Percentiles rank a stretch among this genome's conserved stretches.
These are phyloP conservation scores for Erebia aethiops DNA, from an alignment of 2,888 invertebrate species.

Conservation along the genomic window DNA sequence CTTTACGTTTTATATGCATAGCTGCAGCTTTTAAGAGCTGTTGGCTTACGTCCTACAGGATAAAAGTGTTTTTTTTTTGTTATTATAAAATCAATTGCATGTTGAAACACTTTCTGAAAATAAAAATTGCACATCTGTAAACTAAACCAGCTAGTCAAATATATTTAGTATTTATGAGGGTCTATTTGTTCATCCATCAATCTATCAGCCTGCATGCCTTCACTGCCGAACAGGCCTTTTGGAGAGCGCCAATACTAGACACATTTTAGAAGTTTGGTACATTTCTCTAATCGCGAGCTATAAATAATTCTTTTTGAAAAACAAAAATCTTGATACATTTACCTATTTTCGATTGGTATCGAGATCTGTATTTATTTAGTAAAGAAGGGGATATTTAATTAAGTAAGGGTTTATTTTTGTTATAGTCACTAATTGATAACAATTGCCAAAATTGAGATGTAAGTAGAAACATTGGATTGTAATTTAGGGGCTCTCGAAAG, in stretches of 20 bases:
- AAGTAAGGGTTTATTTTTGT: not conserved
- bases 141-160: too few relatives aligned
- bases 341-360: too few relatives aligned
- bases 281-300: too few relatives aligned
- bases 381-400: not conserved
- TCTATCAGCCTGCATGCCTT: too few relatives aligned
- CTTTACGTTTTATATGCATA: conserved; percentile 9
- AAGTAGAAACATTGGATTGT: conserved; percentile 37
- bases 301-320: too few relatives aligned
- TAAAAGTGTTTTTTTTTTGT: not conserved
- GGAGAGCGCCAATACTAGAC: too few relatives aligned
- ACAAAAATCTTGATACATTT: too few relatives aligned
- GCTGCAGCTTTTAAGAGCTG: conserved; percentile 4
- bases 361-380: not conserved
- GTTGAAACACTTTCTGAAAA: not conserved
- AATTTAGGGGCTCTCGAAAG: conserved; percentile 36
- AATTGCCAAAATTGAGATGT: conserved; percentile 31
- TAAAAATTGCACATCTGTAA: not conserved
- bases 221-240: too few relatives aligned
- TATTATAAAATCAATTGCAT: not conserved
- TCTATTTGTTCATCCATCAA: too few relatives aligned
- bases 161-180: too few relatives aligned
- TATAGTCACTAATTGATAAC: not conserved
- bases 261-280: not conserved
- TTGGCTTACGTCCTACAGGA: conserved; percentile 10